These are phyloP conservation scores for Enteromius argenteus DNA, from an alignment of 2,797 vertebrate genomes.

Conservation along the genomic window DNA sequence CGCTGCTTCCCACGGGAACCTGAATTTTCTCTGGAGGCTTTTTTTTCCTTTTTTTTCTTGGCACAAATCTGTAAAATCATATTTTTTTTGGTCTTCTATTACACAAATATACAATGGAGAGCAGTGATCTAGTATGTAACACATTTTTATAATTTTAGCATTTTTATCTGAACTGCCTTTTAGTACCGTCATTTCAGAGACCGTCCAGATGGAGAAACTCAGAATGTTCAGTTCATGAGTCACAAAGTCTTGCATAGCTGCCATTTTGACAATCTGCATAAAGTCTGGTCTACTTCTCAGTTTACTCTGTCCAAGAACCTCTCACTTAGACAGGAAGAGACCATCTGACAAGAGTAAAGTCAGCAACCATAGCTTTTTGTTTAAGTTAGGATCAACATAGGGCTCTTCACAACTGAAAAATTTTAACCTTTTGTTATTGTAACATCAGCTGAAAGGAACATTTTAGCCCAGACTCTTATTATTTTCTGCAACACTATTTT, in stretches of 20 bases:
- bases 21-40: not conserved
- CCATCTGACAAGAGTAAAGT: not conserved
- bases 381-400: not conserved
- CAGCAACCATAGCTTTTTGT: not conserved
- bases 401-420: not conserved
- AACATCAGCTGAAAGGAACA: not conserved
- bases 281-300: not conserved
- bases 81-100: not conserved
- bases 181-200: not conserved
- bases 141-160: not conserved
- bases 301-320: not conserved
- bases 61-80: not conserved
- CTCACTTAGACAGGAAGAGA: not conserved
- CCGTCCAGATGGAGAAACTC: not conserved
- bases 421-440: not conserved
- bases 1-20: constrained; percentile 41
- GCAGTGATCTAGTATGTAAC: not conserved
- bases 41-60: not conserved
- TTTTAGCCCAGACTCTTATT: too few relatives aligned
- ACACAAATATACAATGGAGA: not conserved
- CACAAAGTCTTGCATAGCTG: not conserved
- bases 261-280: constrained; percentile 5
- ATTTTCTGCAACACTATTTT: too few relatives aligned
- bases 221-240: not conserved
- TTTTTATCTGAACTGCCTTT: not conserved